These are phyloP conservation scores for Morone saxatilis DNA, from an alignment of 2,113 vertebrate species.

Conservation along the genomic window DNA sequence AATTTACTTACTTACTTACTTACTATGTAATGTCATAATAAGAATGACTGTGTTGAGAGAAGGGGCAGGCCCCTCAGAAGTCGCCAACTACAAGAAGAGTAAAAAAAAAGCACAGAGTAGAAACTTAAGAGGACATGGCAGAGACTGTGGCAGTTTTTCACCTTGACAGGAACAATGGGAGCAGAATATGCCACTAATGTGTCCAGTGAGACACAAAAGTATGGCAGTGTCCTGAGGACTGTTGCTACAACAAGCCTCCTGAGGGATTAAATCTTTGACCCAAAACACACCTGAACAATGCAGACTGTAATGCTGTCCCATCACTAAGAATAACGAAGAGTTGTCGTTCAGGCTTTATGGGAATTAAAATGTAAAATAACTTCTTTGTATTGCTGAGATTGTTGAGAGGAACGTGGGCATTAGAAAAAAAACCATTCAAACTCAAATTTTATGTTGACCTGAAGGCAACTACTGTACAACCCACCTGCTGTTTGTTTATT, in stretches of 20 bases:
- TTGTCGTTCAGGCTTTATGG: constrained; percentile 29
- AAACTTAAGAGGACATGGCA: not conserved
- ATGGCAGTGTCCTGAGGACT: constrained; percentile 6
- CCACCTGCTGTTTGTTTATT: constrained; percentile 55
- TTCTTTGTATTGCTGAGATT: not conserved
- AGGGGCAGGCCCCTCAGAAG: not conserved
- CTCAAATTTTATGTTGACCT: constrained; percentile 31
- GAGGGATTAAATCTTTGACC: constrained; percentile 42
- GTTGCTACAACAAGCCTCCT: constrained; percentile 11
- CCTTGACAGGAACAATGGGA: not conserved
- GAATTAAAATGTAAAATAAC: not conserved
- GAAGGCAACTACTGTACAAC: constrained; percentile 49
- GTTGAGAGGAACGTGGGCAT: constrained; percentile 17
- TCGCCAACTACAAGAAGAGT: not conserved
- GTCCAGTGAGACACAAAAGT: constrained; percentile 4
- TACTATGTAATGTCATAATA: no score
- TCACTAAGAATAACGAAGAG: constrained; percentile 39
- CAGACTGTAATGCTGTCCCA: not conserved
- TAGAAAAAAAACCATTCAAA: constrained; percentile 3
- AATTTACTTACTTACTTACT: no score
- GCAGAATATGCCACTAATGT: constrained; percentile 19
- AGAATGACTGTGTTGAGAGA: not conserved
- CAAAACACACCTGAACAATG: constrained; percentile 8
- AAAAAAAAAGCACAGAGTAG: not conserved
- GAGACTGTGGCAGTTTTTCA: not conserved